Evolutionary conservation across 2,113 vertebrate genomes (phyloP), one percentile per base, ranked within the genome.

Genomic region (Oncorhynchus mykiss): DNA sequence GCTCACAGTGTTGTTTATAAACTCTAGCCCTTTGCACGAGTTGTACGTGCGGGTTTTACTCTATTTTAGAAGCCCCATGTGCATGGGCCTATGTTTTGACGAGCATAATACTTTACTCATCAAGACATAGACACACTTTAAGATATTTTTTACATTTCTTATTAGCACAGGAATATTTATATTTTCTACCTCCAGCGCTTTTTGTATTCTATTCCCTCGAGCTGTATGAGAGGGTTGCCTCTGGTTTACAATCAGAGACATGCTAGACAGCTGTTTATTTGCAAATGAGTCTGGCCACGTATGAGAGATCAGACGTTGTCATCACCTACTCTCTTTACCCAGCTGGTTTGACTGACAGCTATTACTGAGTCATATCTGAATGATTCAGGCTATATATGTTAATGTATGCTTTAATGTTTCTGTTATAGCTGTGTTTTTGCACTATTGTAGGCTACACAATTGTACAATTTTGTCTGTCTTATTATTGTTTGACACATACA

Each of bases 251-350:
- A n/a, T 67, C 66, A 68, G 39, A 45, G 76, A 34, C 66, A 31
- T 27, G 39, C 39, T 45, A 77, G 65, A 45, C 70, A 54, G 70
- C 86, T 85, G 88, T 86, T 90, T 85, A 91, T 90, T 48, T 88
- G 90, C 77, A 79, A 87, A 87, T 71, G 81, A 73, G 84, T 27
- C 76, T 48, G 67, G 18, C 67, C 74, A 45, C 81, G 89, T 84
- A 85, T 81, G 72, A 82, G 82, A 83, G 83, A 90, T 87, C 90
- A 90, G 84, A 84, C 84, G 81, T 84, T 91, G 88, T 91, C 90
- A 90, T 89, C 84, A 78, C 51, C 86, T 78, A 73, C 67, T 39
- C 67, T 31, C 29, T 14, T 18, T 5, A 75, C 29, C 82, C 65
- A 77, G 4, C 51, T 74, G 78, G 70, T 85, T 57, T 85, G 85